phyloP scores from a whole-genome alignment of 2,113 vertebrate genomes.

The Chamaetylas fuelleborni region DNA sequence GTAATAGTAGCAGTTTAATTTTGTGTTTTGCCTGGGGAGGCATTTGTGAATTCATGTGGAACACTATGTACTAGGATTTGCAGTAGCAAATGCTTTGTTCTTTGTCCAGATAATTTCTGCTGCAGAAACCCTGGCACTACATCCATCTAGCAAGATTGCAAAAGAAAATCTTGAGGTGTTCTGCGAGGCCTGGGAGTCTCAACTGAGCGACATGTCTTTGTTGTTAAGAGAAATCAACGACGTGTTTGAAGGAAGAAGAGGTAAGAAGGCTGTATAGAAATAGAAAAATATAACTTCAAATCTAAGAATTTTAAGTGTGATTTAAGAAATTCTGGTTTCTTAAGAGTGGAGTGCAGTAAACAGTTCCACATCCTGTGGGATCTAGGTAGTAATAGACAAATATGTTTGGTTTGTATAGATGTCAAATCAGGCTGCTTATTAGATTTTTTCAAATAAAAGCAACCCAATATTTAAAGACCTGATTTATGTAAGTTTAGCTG shows the following conservation, averaged over 20 bases:
- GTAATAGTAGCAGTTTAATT: neutral
- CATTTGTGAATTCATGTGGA: neutral
- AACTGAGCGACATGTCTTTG: slow-evolving; percentile 91
- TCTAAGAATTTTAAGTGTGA: neutral
- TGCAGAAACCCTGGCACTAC: slow-evolving; percentile 92
- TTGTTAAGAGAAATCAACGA: slow-evolving; percentile 93
- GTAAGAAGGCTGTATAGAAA: slow-evolving; percentile 70
- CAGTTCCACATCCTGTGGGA: neutral
- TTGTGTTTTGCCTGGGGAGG: neutral
- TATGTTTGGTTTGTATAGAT: neutral
- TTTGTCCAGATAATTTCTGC: slow-evolving; percentile 91
- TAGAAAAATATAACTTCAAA: neutral
- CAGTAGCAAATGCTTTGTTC: neutral
- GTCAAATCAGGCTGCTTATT: neutral
- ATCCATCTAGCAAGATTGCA: slow-evolving; percentile 97
- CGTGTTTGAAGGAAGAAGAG: slow-evolving; percentile 92
- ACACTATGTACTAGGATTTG: neutral
- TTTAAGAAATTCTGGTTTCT: neutral
- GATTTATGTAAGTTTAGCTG: neutral
- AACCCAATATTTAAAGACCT: neutral
- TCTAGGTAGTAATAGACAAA: neutral
- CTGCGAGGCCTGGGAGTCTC: slow-evolving; percentile 98
- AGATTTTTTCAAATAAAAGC: neutral
- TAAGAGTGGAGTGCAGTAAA: neutral
- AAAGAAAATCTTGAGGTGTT: slow-evolving; percentile 99